These are phyloP conservation scores for Conger conger DNA, from an alignment of 2,113 vertebrate species.

Conservation along the genomic window DNA sequence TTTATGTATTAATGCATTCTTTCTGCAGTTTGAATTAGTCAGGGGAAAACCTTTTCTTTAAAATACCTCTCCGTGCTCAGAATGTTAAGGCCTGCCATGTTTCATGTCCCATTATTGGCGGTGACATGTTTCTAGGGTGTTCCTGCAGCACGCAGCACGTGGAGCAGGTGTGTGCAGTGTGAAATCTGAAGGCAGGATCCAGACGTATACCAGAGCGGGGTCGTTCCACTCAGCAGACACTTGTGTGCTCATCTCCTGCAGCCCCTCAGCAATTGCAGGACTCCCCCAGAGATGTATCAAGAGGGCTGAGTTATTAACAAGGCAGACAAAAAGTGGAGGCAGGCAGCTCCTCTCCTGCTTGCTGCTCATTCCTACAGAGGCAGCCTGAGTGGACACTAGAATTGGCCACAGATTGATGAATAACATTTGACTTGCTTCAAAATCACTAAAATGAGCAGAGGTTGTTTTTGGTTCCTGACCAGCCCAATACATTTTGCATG, in stretches of 20 bases:
- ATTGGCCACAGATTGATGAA: not conserved
- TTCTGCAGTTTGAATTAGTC: conserved; percentile 12
- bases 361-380: not conserved
- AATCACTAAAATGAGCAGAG: conserved; percentile 4
- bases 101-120: not conserved
- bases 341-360: not conserved
- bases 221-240: not conserved
- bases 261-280: conserved; percentile 8
- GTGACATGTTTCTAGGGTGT: conserved; percentile 21
- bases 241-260: not conserved
- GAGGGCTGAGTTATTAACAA: conserved; percentile 7
- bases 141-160: not conserved
- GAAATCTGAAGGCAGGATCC: not conserved
- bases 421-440: not conserved
- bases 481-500: conserved; percentile 3
- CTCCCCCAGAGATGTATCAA: conserved; percentile 2
- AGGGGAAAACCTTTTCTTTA: not conserved
- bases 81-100: not conserved
- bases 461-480: not conserved
- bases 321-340: not conserved
- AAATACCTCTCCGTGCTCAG: not conserved
- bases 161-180: not conserved
- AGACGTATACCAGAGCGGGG: conserved; percentile 10
- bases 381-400: not conserved
- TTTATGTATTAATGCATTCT: conserved; percentile 16